These are phyloP conservation scores for Oscarella lobularis DNA, from an alignment of 37 sponge, comb jelly and placozoan species.

Conservation along the genomic window DNA sequence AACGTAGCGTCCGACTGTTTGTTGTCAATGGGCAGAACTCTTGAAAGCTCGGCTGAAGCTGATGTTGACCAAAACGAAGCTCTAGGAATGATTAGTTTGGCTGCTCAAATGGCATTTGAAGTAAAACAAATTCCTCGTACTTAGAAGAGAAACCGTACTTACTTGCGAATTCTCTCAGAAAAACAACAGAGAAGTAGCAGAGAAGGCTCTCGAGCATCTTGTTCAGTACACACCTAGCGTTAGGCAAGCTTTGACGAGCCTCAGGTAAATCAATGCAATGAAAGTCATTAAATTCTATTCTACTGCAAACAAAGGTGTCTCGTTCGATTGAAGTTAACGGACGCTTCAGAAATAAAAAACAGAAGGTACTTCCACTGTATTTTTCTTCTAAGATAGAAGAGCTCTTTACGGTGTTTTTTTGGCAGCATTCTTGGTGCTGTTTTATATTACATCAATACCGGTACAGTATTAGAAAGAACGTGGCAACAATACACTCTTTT, in stretches of 20 bases:
- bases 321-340: background rate
- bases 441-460: background rate
- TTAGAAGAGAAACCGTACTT: background rate
- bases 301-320: background rate
- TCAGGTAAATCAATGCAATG: too few relatives aligned
- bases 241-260: constrained; percentile 49
- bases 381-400: too few relatives aligned
- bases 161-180: constrained; percentile 17
- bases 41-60: background rate
- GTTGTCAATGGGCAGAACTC: background rate
- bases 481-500: too few relatives aligned
- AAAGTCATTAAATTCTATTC: too few relatives aligned
- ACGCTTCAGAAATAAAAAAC: background rate
- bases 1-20: background rate
- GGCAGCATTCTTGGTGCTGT: too few relatives aligned
- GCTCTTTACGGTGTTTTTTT: too few relatives aligned
- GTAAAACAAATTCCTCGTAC: too few relatives aligned
- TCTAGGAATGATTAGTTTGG: constrained; percentile 54
- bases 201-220: constrained; percentile 50
- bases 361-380: too few relatives aligned
- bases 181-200: constrained; percentile 40
- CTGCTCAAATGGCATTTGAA: constrained; percentile 87
- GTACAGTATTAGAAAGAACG: too few relatives aligned
- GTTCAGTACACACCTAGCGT: constrained; percentile 10
- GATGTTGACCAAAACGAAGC: constrained; percentile 12